phyloP scores from a whole-genome alignment of 1,140 invertebrate genomes.

The Lepidurus packardi region DNA sequence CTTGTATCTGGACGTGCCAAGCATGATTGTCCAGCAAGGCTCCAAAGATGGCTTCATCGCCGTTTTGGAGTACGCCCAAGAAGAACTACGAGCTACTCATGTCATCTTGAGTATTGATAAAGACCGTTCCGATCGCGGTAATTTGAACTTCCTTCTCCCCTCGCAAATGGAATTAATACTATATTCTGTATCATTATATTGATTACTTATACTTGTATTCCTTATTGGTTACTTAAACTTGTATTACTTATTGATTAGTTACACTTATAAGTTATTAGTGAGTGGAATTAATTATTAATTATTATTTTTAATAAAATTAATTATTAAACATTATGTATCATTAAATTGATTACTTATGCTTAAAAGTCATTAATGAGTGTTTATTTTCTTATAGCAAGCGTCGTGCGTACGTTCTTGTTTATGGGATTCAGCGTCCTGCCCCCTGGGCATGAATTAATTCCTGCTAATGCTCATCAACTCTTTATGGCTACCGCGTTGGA shows the following conservation, averaged over 20 bases:
- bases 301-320: too few species aligned
- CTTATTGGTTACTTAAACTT: too few species aligned
- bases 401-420: constrained; percentile 93
- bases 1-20: constrained; percentile 81
- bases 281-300: neutral
- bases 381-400: constrained; percentile 55
- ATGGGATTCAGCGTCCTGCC: constrained; percentile 82
- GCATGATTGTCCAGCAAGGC: constrained; percentile 72
- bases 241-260: too few species aligned
- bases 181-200: neutral
- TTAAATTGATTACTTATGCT: too few species aligned
- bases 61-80: constrained; percentile 91
- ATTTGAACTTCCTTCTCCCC: constrained; percentile 18
- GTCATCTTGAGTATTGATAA: constrained; percentile 78
- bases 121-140: constrained; percentile 71
- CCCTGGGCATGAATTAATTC: constrained; percentile 70
- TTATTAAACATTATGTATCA: too few species aligned
- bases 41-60: constrained; percentile 89
- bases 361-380: neutral
- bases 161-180: neutral
- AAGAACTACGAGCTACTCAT: constrained; percentile 73
- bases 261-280: too few species aligned
- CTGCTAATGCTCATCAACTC: constrained; percentile 58
- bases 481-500: constrained; percentile 76
- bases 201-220: too few species aligned